Evolutionary conservation across 2,888 invertebrate genomes (phyloP).

Genomic region (Schizotus pectinicornis): DNA sequence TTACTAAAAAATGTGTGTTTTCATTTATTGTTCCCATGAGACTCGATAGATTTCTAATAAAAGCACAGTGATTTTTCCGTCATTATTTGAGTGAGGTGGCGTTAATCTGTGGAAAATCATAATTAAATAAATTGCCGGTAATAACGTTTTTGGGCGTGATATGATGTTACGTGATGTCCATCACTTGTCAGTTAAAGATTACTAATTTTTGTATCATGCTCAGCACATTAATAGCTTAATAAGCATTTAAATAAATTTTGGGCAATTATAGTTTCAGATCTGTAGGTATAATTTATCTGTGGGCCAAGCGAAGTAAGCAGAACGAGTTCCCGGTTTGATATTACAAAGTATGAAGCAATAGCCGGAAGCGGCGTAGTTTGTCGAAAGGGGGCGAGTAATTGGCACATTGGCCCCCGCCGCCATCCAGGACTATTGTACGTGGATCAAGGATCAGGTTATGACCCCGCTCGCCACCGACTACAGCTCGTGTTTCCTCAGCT

Average conservation of each 20-base stretch:
- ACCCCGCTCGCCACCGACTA: slow-evolving; percentile 48
- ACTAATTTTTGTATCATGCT: slow-evolving; percentile 34
- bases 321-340: not conserved
- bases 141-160: slow-evolving; percentile 21
- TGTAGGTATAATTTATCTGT: slow-evolving; percentile 13
- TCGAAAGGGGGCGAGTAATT: slow-evolving; percentile 34
- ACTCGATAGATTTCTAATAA: too few species aligned
- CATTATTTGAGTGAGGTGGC: not conserved
- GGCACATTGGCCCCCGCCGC: slow-evolving; percentile 35
- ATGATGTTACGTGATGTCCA: slow-evolving; percentile 24
- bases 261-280: slow-evolving; percentile 24
- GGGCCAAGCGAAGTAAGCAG: not conserved
- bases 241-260: slow-evolving; percentile 29
- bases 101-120: slow-evolving; percentile 14
- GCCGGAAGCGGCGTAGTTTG: slow-evolving; percentile 10
- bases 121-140: slow-evolving; percentile 25
- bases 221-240: slow-evolving; percentile 35
- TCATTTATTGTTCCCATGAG: too few species aligned
- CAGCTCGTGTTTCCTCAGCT: slow-evolving; percentile 50
- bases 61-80: not conserved
- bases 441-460: slow-evolving; percentile 56
- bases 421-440: slow-evolving; percentile 40
- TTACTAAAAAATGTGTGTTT: too few species aligned
- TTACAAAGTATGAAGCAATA: slow-evolving; percentile 9
- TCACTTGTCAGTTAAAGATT: slow-evolving; percentile 29